Base-by-base conservation (phyloP, 1,140 invertebrate genomes). In the Panulirus ornatus region DNA sequence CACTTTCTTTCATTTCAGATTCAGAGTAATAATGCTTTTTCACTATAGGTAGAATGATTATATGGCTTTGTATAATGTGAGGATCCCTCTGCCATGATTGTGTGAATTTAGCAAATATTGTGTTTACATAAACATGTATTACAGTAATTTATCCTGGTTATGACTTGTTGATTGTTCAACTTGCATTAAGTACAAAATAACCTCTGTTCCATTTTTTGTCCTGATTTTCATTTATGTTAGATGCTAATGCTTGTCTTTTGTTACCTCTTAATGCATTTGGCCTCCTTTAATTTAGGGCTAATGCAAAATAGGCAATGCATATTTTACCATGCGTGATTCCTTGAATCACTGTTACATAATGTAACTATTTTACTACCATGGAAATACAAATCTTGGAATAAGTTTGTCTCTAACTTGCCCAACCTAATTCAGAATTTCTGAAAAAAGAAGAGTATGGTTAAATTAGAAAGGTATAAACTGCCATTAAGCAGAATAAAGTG, bases 361-460 rank as follows among this genome's bases (percentile, higher is more conserved):
- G 54, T 58, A 58, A 58, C 54, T 66, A 66, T 66, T 66, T 66
- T 66, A 66, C 0, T 66, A 66, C 58, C 58, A 66, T 66, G 58
- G n/a, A 66, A 66, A 66, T 66, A 66, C 58, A 66, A 66, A 30
- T 30, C n/a, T 66, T 66, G n/a, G 58, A 66, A 66, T 66, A 66
- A 5, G 27, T 30, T 0, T 66, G 2, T 66, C n/a, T 66, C 30
- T 66, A 66, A 66, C 58, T 22, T 66, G n/a, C 0, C 3, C n/a
- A n/a, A n/a, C n/a, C n/a, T n/a, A n/a, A n/a, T n/a, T n/a, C n/a
- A n/a, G n/a, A n/a, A n/a, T n/a, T n/a, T n/a, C n/a, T n/a, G n/a
- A n/a, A n/a, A n/a, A n/a, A n/a, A n/a, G n/a, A n/a, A n/a, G n/a
- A n/a, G n/a, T n/a, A n/a, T n/a, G n/a, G n/a, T n/a, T n/a, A n/a